A percentile compares a stretch with the other conserved stretches of the same genome.
phyloP scores from a whole-genome alignment of 2,797 vertebrate genomes.

The Rousettus madagascariensis region DNA sequence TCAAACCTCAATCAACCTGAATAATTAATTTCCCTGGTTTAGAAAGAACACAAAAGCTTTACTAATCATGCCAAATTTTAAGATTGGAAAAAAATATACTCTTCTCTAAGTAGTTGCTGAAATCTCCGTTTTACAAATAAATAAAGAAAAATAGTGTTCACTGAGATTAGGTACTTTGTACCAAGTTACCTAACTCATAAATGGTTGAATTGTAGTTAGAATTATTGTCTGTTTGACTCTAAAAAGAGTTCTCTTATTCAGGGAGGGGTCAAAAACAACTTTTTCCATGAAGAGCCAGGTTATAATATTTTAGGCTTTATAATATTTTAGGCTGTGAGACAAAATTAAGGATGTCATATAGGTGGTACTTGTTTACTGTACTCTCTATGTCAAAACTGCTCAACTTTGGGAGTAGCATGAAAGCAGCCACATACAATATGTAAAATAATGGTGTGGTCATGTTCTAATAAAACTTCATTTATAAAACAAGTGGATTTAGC shows the following conservation, averaged over 20 bases:
- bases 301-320: not conserved
- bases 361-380: not conserved
- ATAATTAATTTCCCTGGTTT: not conserved
- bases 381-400: not conserved
- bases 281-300: not conserved
- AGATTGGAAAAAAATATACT: not conserved
- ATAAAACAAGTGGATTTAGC: too few species aligned
- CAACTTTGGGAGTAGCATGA: not conserved
- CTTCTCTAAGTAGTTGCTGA: not conserved
- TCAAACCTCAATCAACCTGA: not conserved
- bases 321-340: not conserved
- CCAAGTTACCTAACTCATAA: not conserved
- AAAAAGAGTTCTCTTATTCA: not conserved
- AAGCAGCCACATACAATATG: rapidly evolving
- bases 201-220: not conserved
- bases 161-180: not conserved
- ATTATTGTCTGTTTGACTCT: not conserved
- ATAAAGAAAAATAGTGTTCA: not conserved
- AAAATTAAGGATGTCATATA: not conserved
- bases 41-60: not conserved
- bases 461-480: not conserved
- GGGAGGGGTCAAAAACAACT: not conserved
- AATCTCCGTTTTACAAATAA: not conserved
- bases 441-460: not conserved
- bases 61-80: not conserved